Percentiles rank a stretch among this genome's conserved stretches.
Conservation (phyloP, 2,113 vertebrate species). For the Eubucco bourcierii region DNA sequence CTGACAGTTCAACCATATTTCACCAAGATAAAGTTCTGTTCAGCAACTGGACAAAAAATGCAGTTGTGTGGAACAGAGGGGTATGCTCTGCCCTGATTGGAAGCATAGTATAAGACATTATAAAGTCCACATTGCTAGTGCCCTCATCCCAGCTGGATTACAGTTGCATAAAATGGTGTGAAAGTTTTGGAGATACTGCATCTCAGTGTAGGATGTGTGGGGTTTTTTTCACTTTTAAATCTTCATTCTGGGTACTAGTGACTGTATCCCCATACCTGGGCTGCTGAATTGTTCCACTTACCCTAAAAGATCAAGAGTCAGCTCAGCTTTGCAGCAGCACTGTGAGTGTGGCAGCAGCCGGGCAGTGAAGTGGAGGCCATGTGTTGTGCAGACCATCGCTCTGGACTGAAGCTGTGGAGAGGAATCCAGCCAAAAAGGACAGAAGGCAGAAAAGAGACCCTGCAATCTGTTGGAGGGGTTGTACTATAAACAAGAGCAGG, state of each 20-base stretch:
- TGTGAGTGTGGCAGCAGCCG: not conserved
- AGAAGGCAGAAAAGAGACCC: constrained; percentile 63
- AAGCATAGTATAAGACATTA: not conserved
- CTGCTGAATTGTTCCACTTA: not conserved
- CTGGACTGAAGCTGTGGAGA: constrained; percentile 45
- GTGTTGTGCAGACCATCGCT: constrained; percentile 47
- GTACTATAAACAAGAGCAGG: constrained; percentile 55
- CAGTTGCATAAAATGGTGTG: not conserved
- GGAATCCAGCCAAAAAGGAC: constrained; percentile 60
- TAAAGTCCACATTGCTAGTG: not conserved
- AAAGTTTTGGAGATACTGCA: not conserved
- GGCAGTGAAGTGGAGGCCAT: not conserved
- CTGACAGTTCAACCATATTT: not conserved
- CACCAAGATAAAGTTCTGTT: not conserved
- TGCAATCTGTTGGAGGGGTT: constrained; percentile 56
- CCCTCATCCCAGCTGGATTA: not conserved
- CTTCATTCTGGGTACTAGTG: not conserved
- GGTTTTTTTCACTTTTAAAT: not conserved
- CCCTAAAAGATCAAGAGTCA: not conserved
- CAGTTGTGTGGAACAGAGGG: not conserved
- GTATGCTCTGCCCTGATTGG: not conserved
- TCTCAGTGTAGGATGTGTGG: not conserved
- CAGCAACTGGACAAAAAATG: not conserved
- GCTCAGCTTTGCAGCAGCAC: not conserved
- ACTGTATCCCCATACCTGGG: not conserved